Percentiles rank a stretch among this genome's conserved stretches.
Conservation (phyloP, 2,113 vertebrate genomes). For the Paramormyrops kingsleyae region DNA sequence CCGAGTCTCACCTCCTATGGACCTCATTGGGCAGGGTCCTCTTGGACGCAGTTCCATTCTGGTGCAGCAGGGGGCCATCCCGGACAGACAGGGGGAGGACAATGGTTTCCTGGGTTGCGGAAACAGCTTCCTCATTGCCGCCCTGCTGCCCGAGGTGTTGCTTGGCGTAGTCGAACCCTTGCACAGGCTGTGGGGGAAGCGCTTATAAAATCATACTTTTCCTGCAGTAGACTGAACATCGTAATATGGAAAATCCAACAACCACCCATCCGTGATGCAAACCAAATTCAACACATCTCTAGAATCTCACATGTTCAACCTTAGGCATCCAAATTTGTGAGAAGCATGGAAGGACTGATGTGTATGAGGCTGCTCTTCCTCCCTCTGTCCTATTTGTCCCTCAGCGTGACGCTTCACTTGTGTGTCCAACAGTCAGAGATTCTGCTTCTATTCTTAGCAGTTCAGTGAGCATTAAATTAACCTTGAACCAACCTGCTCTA, state of each 20-base stretch:
- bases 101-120: constrained; percentile 89
- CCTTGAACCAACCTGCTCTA: not conserved
- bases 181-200: constrained; percentile 72
- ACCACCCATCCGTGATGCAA: not conserved
- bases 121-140: constrained; percentile 75
- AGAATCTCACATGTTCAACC: not conserved
- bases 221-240: not conserved
- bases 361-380: not conserved
- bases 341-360: not conserved
- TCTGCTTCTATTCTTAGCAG: constrained; percentile 1
- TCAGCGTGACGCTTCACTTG: not conserved
- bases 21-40: constrained; percentile 80
- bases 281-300: not conserved
- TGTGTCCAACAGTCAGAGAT: not conserved
- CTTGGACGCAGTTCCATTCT: constrained; percentile 83
- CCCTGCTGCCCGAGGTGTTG: constrained; percentile 90
- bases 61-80: constrained; percentile 72
- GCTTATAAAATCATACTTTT: not conserved
- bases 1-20: constrained; percentile 75
- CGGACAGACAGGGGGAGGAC: constrained; percentile 79
- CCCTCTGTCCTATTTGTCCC: not conserved
- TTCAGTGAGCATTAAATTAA: not conserved
- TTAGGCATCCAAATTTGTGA: not conserved
- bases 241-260: not conserved
- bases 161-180: constrained; percentile 97